Base-by-base conservation (phyloP, 2,113 vertebrate genomes). In the Diadophis punctatus region DNA sequence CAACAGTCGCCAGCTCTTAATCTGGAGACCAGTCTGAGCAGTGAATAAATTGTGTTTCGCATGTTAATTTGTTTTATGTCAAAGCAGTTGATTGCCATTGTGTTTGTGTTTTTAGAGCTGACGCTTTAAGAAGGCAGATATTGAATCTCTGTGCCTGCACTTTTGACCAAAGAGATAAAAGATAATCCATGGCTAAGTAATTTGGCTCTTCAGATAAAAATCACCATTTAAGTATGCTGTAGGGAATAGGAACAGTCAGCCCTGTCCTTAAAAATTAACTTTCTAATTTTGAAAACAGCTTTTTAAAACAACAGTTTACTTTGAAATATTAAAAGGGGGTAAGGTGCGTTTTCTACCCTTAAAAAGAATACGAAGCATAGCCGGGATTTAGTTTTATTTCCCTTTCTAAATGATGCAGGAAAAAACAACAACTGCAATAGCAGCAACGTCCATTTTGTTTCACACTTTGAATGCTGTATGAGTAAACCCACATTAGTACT, bases 201-300 rank as follows among this genome's bases (percentile, higher is more conserved):
- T 87, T 48, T 93, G 93, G 86, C n/a, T 96, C 93, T 94, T 60
- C 93, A 95, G 87, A 89, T 85, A 92, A 95, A 96, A 97, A 95
- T 93, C 92, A 96, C 56, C 60, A 95, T 93, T 95, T 55, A 95
- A 93, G 80, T 89, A 63, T 7, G 43, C 48, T 91, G 49, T 46
- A 22, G 90, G 93, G 6, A 93, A 91, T 90, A 80, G 43, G 52
- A 94, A 88, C 86, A 85, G 7, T 34, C 88, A 96, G 14, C 1
- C 95, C 96, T 97, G 92, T 46, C 93, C 16, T 63, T 93, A 93
- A 95, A 96, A 20, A 5, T 95, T 94, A 95, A 94, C 56, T 96
- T 96, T 96, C 30, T 91, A 86, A 16, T 94, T 90, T 93, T 95
- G 95, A 92, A 92, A 85, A 23, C 46, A 46, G 34, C 16, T 56